phyloP scores from a whole-genome alignment of 2,888 invertebrate species.

The Xestia xanthographa region DNA sequence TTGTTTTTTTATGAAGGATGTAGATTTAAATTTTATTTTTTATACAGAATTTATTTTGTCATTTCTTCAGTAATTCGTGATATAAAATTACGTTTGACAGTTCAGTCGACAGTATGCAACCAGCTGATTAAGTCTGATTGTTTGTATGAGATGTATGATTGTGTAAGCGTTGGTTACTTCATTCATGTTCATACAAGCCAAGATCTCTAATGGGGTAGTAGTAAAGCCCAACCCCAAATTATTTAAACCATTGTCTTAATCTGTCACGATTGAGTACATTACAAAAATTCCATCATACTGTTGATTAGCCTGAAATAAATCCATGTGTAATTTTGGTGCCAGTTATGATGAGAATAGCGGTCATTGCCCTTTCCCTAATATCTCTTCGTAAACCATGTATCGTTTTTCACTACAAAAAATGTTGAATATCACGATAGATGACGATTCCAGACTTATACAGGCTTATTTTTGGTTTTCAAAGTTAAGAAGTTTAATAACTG shows the following conservation, averaged over 20 bases:
- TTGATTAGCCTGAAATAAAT: background rate
- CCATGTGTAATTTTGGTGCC: too few relatives aligned
- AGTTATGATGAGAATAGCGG: too few relatives aligned
- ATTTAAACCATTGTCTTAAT: background rate
- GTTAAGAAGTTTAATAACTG: too few relatives aligned
- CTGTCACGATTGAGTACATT: background rate
- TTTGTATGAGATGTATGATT: slow-evolving; percentile 67
- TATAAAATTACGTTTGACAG: slow-evolving; percentile 61
- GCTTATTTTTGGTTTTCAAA: too few relatives aligned
- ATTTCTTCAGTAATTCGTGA: slow-evolving; percentile 49
- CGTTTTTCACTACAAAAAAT: too few relatives aligned
- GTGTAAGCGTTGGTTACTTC: slow-evolving; percentile 60
- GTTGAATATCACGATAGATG: too few relatives aligned
- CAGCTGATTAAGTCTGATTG: slow-evolving; percentile 74
- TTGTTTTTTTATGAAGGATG: slow-evolving; percentile 43
- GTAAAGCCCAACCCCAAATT: slow-evolving; percentile 9
- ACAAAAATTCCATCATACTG: background rate
- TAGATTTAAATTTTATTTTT: slow-evolving; percentile 24
- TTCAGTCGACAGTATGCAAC: slow-evolving; percentile 72
- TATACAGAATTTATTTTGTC: slow-evolving; percentile 48
- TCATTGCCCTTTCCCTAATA: too few relatives aligned
- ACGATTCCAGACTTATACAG: too few relatives aligned
- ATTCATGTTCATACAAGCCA: slow-evolving; percentile 57
- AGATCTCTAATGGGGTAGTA: slow-evolving; percentile 41
- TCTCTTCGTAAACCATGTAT: too few relatives aligned